Evolutionary conservation across 2,797 vertebrate genomes (phyloP).

Genomic region (Gadopsis marmoratus): DNA sequence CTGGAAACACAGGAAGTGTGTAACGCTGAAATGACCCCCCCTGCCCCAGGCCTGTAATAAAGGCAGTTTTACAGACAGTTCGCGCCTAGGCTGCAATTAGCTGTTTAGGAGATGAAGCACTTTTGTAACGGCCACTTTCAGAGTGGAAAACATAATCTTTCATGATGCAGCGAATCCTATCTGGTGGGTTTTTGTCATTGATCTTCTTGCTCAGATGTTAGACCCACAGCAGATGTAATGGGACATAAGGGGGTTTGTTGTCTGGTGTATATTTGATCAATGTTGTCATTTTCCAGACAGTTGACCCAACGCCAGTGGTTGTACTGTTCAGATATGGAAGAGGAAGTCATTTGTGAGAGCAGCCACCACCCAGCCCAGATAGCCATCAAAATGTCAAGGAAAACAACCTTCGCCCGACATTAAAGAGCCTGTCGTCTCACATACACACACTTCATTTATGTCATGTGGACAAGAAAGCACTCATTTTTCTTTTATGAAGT

Average conservation of each 20-base stretch:
- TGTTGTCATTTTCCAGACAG: slow-evolving; percentile 10
- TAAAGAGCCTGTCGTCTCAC: slow-evolving; percentile 37
- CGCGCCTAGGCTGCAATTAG: slow-evolving; percentile 65
- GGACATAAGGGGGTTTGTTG: slow-evolving; percentile 4
- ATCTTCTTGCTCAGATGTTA: neutral
- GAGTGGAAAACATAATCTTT: slow-evolving; percentile 41
- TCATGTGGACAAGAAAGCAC: neutral
- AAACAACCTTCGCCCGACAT: slow-evolving; percentile 46
- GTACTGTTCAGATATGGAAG: slow-evolving; percentile 4
- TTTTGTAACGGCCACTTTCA: slow-evolving; percentile 36
- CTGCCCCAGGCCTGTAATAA: slow-evolving; percentile 58
- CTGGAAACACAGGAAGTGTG: slow-evolving; percentile 58
- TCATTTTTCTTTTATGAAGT: neutral
- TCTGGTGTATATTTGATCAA: slow-evolving; percentile 6
- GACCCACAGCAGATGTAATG: neutral
- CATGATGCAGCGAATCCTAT: slow-evolving; percentile 23
- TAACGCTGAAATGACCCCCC: slow-evolving; percentile 45
- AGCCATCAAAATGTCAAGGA: slow-evolving; percentile 38
- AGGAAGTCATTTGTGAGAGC: slow-evolving; percentile 35
- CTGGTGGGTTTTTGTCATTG: slow-evolving; percentile 3
- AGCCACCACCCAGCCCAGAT: slow-evolving; percentile 46
- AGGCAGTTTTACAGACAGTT: slow-evolving; percentile 55
- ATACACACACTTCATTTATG: neutral
- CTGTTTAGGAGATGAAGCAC: slow-evolving; percentile 47
- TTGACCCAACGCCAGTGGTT: slow-evolving; percentile 19